Conservation (phyloP, 2,888 invertebrate genomes). For the Stictocephala bisonia region DNA sequence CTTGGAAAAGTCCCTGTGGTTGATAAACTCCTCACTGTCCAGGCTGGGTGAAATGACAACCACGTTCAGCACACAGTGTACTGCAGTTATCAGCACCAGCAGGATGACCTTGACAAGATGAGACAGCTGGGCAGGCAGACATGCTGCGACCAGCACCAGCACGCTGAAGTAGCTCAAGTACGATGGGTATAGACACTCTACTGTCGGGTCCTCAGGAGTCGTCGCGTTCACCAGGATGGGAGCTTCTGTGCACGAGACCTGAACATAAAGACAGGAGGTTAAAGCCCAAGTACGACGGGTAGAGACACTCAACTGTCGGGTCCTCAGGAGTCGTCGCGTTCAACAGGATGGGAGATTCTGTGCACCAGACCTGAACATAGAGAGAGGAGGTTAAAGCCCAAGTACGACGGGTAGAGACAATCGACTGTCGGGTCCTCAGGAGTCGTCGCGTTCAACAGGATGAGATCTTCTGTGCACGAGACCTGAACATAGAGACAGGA, state of each 20-base stretch:
- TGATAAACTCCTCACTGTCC: conserved; percentile 68
- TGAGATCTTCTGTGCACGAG: conserved; percentile 40
- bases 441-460: conserved; percentile 60
- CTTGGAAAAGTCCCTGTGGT: conserved; percentile 63
- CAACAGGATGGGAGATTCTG: conserved; percentile 38
- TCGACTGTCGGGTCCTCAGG: conserved; percentile 63
- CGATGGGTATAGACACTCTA: conserved; percentile 74
- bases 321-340: conserved; percentile 62
- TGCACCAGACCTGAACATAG: conserved; percentile 46
- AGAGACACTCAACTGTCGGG: conserved; percentile 68
- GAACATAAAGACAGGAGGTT: too few species aligned
- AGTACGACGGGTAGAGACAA: conserved; percentile 79
- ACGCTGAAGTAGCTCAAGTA: conserved; percentile 80
- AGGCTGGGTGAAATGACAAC: conserved; percentile 68
- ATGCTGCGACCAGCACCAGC: conserved; percentile 75
- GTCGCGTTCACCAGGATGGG: conserved; percentile 59
- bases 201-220: conserved; percentile 62
- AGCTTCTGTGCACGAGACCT: conserved; percentile 46
- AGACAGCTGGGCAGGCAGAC: conserved; percentile 78
- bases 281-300: conserved; percentile 81
- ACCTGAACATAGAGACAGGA: too few species aligned
- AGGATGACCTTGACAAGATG: conserved; percentile 76
- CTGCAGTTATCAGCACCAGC: conserved; percentile 71
- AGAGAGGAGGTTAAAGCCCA: too few species aligned
- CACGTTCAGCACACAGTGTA: conserved; percentile 72